phyloP scores from a whole-genome alignment of 2,797 vertebrate genomes.

The Myotis daubentonii region DNA sequence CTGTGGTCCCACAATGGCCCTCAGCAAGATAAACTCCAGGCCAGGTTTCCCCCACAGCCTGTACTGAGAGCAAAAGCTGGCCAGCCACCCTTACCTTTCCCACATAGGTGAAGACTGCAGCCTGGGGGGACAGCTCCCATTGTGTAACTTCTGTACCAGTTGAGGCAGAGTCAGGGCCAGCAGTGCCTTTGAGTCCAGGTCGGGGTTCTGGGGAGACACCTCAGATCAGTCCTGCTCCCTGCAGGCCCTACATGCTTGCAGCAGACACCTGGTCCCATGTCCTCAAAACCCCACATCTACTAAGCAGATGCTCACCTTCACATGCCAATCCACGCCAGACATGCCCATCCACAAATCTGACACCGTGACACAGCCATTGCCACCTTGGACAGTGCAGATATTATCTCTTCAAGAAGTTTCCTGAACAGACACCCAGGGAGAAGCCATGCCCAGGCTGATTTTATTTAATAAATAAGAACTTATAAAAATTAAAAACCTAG shows the following conservation, averaged over 20 bases:
- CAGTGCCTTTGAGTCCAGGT: constrained; percentile 81
- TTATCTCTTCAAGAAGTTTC: not conserved
- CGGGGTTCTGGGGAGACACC: constrained; percentile 86
- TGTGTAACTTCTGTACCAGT: constrained; percentile 85
- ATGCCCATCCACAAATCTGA: not conserved
- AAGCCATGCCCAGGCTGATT: not conserved
- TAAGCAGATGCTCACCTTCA: not conserved
- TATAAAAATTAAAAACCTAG: not conserved
- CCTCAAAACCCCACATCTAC: not conserved
- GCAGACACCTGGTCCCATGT: not conserved
- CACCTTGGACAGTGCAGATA: not conserved
- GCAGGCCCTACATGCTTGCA: not conserved
- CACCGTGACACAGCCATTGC: not conserved
- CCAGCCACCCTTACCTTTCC: constrained; percentile 89
- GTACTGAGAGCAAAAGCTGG: too few species aligned
- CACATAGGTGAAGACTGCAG: constrained; percentile 90
- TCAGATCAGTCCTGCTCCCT: not conserved
- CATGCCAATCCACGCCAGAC: not conserved
- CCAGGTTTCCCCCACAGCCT: constrained; percentile 52
- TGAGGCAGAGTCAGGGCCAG: constrained; percentile 88
- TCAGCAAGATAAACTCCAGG: not conserved
- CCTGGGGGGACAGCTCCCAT: constrained; percentile 87
- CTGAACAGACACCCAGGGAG: not conserved
- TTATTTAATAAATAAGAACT: not conserved
- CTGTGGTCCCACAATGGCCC: not conserved